Evolutionary conservation across 2,888 invertebrate genomes (phyloP), one percentile per base, ranked within the genome.

Genomic region (Acanthosoma haemorrhoidale): DNA sequence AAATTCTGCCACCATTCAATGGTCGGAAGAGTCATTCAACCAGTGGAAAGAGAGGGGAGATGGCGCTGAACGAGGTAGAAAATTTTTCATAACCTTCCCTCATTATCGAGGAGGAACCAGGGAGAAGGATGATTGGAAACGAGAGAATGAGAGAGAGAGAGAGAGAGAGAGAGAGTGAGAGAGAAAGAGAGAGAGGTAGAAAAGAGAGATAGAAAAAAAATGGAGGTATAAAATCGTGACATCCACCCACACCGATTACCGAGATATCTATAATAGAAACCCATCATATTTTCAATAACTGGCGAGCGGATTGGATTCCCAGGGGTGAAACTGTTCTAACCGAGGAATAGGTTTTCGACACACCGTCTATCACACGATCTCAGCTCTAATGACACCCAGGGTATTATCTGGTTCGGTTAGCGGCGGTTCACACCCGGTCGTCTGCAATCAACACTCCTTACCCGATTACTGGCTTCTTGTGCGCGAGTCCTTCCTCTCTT

Each of bases 41-140:
- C 36, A n/a, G 15, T n/a, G n/a, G n/a, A n/a, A n/a, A n/a, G 18
- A n/a, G 32, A 43, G 5, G 31, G 63, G 21, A 63, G 38, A 63
- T 15, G 63, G 31, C 31, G 41, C 66, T 66, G 68, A 57, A 57
- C 57, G 68, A 68, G 68, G 57, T 43, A 68, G 68, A 51, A 51
- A 51, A 68, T 57, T 68, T 68, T 57, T 43, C 68, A 51, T 57
- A 51, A 34, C 36, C 68, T 68, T 57, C 32, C 51, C 43, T 68
- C 57, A 68, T 68, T 68, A 57, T 51, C 34, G 51, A 68, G 32
- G 41, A 21, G 25, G 51, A 21, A 51, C 25, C 13, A 11, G 60
- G 16, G 41, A 64, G 70, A 68, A 68, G 59, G 31, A 38, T 68
- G 68, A 72, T 71, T 68, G 74, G 78, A 77, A 76, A 75, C 75